These are phyloP conservation scores for Chironomus tentans DNA, from an alignment of 2,888 invertebrate species.

Conservation along the genomic window DNA sequence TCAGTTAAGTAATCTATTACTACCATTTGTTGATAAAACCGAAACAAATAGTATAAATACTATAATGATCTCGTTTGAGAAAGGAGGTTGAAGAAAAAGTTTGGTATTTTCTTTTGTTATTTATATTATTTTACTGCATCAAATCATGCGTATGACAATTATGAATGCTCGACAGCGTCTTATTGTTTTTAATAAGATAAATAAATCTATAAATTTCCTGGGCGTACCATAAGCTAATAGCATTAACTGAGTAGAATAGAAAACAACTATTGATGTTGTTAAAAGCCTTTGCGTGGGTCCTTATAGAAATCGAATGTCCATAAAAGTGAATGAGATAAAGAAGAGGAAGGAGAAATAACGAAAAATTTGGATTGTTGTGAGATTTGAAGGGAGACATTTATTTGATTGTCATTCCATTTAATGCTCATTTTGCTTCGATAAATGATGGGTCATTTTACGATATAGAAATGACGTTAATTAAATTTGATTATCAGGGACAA, in stretches of 20 bases:
- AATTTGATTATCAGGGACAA: slow-evolving; percentile 17
- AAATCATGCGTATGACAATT: slow-evolving; percentile 18
- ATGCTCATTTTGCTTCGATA: slow-evolving; percentile 4
- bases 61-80: too few species aligned
- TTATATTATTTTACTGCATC: background rate
- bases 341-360: background rate
- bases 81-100: too few species aligned
- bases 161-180: slow-evolving; percentile 3
- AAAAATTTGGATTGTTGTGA: background rate
- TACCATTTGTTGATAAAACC: background rate
- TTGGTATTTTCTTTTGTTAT: too few species aligned
- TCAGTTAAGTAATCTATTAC: slow-evolving; percentile 1
- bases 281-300: background rate
- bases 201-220: slow-evolving; percentile 21
- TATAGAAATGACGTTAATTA: slow-evolving; percentile 21
- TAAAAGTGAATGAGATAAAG: background rate
- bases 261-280: background rate
- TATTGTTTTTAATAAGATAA: slow-evolving; percentile 25
- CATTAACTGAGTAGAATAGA: background rate
- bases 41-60: too few species aligned
- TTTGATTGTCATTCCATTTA: slow-evolving; percentile 13
- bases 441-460: background rate
- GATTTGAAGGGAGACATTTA: background rate
- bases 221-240: background rate
- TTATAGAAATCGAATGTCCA: background rate